Evolutionary conservation across 2,888 invertebrate genomes (phyloP).

Genomic region (Sicus ferrugineus): DNA sequence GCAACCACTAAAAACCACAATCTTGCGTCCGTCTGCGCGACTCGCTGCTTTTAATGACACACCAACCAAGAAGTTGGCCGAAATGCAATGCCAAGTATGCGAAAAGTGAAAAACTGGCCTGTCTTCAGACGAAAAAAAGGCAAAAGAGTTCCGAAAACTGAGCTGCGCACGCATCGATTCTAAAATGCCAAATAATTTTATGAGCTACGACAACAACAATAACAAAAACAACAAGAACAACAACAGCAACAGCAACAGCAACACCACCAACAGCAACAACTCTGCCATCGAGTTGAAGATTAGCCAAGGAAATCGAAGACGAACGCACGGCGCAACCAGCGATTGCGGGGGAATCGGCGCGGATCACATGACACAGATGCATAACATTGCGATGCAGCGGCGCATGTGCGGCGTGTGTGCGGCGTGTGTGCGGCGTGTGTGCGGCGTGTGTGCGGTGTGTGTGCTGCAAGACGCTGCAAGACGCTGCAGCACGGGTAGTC

Average conservation of each 20-base stretch:
- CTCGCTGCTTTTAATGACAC: constrained; percentile 14
- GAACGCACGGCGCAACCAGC: too few species aligned
- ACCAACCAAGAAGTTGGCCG: constrained; percentile 18
- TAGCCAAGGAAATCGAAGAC: constrained; percentile 29
- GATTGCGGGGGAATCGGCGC: not conserved
- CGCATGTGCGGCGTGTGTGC: not conserved
- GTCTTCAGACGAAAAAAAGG: constrained; percentile 13
- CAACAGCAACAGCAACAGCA: constrained; percentile 13
- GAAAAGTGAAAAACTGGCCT: constrained; percentile 37
- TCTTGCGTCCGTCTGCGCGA: not conserved
- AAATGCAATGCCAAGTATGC: not conserved
- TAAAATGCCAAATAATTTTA: constrained; percentile 40
- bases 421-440: not conserved
- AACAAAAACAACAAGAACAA: constrained; percentile 21
- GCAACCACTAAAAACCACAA: not conserved
- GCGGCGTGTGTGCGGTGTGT: not conserved
- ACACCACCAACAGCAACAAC: not conserved
- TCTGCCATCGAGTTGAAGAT: not conserved
- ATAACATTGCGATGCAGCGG: constrained; percentile 39
- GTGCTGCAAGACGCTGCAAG: too few species aligned
- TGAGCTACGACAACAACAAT: constrained; percentile 29
- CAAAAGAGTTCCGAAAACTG: constrained; percentile 34
- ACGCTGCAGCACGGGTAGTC: not conserved
- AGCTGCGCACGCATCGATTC: constrained; percentile 23
- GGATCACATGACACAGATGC: constrained; percentile 47